phyloP scores from a whole-genome alignment of 2,797 vertebrate species.

The Podarcis lilfordi region DNA sequence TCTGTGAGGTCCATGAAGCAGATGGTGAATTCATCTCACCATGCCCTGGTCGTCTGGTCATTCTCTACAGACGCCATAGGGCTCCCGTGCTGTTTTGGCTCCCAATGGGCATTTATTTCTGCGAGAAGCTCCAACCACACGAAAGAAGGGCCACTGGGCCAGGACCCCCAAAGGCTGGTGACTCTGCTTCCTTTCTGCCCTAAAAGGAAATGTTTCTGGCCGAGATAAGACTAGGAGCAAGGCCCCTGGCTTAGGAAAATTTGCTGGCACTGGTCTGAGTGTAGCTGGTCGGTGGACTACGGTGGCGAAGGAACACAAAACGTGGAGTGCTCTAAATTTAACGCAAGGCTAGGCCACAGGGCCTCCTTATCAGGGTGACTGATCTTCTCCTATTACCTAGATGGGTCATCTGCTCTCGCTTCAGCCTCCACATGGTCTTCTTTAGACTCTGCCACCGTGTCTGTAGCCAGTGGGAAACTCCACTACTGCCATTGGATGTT shows the following conservation, averaged over 20 bases:
- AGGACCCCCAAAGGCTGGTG: not conserved
- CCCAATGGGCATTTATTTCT: not conserved
- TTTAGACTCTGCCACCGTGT: no score
- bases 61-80: not conserved
- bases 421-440: not conserved
- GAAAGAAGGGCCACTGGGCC: not conserved
- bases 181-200: not conserved
- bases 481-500: fast-evolving
- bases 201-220: not conserved
- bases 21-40: not conserved
- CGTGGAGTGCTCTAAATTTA: no score
- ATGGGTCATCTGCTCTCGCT: not conserved
- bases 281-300: not conserved
- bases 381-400: not conserved
- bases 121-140: not conserved
- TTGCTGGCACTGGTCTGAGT: not conserved
- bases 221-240: not conserved
- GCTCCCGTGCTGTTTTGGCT: not conserved
- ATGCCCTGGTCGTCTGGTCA: not conserved
- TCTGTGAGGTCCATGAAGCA: no score
- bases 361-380: not conserved
- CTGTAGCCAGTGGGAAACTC: not conserved
- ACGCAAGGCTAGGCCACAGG: not conserved
- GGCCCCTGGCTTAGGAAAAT: no score
- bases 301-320: no score